Base-by-base conservation (phyloP, 1,140 invertebrate genomes). In the Lepidurus apus region DNA sequence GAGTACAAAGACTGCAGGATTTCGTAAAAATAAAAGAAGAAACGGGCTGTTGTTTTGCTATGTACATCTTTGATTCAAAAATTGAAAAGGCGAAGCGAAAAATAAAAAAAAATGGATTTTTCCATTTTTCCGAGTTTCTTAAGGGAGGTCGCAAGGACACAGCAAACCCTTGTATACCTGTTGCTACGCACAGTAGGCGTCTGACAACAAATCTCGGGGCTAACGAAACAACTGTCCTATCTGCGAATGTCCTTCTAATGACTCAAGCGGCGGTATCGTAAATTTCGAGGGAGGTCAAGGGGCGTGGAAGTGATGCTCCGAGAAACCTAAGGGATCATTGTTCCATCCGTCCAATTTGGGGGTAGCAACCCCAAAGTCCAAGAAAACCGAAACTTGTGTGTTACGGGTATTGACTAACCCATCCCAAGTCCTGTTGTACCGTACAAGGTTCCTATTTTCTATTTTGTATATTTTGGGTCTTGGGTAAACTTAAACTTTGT, bases 161-260 rank as follows among this genome's bases (percentile, higher is more conserved):
- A 65, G 53, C 21, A 65, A 65, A 65, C 17, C 53, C 21, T 13
- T n/a, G 7, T 65, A 17, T 34, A 65, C 53, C 53, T 65, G 53
- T 65, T 65, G 53, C 53, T 65, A 65, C 53, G 9, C 53, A 65
- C 53, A 65, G 53, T 65, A 65, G 53, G 53, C 53, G 53, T 65
- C 53, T 65, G 53, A 65, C 53, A 65, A 65, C 53, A 65, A 65
- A 65, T 65, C 53, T 65, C 21, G 45, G 34, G 1, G 53, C 53
- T 65, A 65, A 65, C 53, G 53, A 65, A 65, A 65, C 53, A 65
- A 65, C 53, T 34, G 34, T 34, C 34, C 34, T 34, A 34, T 34
- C 34, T 65, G 13, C 53, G 13, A 65, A 65, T 9, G 53, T 65
- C 53, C 53, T 65, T 65, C 21, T 17, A 65, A 65, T 65, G 53